Evolutionary conservation across 2,113 vertebrate genomes (phyloP).

Genomic region (Sula dactylatra): DNA sequence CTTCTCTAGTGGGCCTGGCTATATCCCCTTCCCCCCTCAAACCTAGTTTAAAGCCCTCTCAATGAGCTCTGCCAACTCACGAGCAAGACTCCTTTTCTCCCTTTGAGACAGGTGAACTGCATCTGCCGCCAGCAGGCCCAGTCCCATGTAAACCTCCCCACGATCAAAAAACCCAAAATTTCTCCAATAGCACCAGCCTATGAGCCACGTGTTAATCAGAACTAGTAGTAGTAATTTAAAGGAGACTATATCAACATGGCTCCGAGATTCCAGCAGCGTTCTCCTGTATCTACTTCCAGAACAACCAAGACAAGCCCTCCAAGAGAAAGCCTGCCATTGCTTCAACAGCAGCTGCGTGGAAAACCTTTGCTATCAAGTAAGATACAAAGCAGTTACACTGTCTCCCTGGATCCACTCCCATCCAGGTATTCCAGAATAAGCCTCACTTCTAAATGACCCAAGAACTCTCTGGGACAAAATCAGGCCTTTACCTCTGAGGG

Average conservation of each 20-base stretch:
- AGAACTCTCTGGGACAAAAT: not conserved
- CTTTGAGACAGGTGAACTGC: too few relatives aligned
- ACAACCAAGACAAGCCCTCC: not conserved
- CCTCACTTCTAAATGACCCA: not conserved
- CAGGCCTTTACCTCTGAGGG: not conserved
- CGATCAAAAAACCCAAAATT: too few relatives aligned
- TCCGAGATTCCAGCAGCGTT: not conserved
- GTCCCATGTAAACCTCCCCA: too few relatives aligned
- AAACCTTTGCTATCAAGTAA: not conserved
- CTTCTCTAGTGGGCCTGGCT: too few relatives aligned
- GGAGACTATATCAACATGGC: not conserved
- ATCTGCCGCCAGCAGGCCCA: too few relatives aligned
- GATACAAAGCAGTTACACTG: not conserved
- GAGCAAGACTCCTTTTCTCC: too few relatives aligned
- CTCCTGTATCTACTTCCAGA: not conserved
- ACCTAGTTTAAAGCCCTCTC: too few relatives aligned
- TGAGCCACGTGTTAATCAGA: too few relatives aligned
- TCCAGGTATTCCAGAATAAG: not conserved
- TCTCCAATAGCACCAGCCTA: too few relatives aligned
- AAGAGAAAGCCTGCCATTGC: not conserved
- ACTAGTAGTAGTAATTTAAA: not conserved
- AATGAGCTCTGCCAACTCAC: too few relatives aligned
- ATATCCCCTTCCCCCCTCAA: too few relatives aligned
- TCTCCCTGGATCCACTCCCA: not conserved
- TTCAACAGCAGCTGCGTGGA: not conserved